Percentiles rank a stretch among this genome's conserved stretches.
Evolutionary conservation across 2,113 vertebrate genomes (phyloP).

Genomic region (Aspidoscelis tigris): DNA sequence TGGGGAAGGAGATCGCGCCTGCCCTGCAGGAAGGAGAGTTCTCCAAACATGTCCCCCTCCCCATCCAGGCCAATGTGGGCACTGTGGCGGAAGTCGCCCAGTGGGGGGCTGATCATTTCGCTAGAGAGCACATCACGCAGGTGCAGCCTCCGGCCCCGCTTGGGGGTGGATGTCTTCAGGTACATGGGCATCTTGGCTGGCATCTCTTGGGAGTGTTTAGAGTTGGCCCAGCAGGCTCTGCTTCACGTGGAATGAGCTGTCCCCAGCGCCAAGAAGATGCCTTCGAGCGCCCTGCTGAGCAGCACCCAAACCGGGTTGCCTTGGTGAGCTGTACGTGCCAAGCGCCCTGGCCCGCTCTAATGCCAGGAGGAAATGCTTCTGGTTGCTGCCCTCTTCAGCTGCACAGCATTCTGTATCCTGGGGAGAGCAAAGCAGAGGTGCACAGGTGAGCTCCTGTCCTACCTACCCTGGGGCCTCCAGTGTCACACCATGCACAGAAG

Average conservation of each 20-base stretch:
- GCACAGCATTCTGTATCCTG: background rate
- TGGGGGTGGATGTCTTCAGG: constrained; percentile 81
- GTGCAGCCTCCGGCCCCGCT: constrained; percentile 78
- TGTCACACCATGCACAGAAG: too few species aligned
- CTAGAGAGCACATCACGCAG: constrained; percentile 81
- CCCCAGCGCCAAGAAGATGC: background rate
- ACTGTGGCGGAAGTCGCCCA: constrained; percentile 84
- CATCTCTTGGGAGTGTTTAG: constrained; percentile 57
- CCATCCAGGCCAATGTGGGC: constrained; percentile 82
- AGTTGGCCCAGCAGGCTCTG: background rate
- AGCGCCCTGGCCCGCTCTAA: background rate
- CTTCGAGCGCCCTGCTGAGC: background rate
- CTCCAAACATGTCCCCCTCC: constrained; percentile 83
- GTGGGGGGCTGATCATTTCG: constrained; percentile 84
- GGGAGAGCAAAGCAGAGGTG: background rate
- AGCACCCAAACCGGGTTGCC: too few species aligned
- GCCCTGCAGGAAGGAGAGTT: constrained; percentile 82
- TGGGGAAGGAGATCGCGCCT: constrained; percentile 80
- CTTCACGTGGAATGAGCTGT: too few species aligned
- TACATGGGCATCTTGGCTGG: constrained; percentile 87
- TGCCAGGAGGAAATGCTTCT: background rate
- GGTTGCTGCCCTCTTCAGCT: background rate
- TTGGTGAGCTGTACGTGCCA: background rate
- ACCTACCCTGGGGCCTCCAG: too few species aligned
- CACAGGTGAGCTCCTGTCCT: background rate